Evolutionary conservation across 2,797 vertebrate genomes (phyloP), one percentile per base, ranked within the genome.

Genomic region (Argya squamiceps): DNA sequence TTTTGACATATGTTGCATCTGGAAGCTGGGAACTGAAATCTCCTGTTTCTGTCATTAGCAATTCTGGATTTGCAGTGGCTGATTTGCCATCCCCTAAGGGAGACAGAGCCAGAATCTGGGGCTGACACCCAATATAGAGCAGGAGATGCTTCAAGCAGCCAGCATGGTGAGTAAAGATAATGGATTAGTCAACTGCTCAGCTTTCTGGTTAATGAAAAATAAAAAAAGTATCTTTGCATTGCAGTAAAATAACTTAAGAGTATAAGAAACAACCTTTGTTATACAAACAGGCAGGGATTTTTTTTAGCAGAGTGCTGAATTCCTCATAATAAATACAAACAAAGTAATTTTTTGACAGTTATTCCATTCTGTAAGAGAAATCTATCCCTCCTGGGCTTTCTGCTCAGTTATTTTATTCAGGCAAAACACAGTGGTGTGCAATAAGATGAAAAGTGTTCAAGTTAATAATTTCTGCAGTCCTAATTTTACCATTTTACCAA

Each of bases 1-100:
- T 98, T 96, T 96, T 98, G 97, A 98, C 89, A 89, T 91, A 83
- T 62, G 64, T 84, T 83, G 23, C 60, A 55, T 94, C 97, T 95
- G 93, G 97, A 93, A 97, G 41, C 36, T 84, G 16, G 26, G 93
- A 97, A 94, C 97, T 88, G 56, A 79, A 96, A 96, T 96, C 69
- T 41, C 43, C 92, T 47, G 22, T 75, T 94, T 69, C 37, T 82
- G 80, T 90, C 82, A 46, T 46, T 82, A 93, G 94, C 96, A 97
- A 91, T 97, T 98, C 44, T 26, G 96, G 96, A 92, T 69, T 95
- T 96, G 83, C 92, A 34, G 41, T 94, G 84, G 67, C 79, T 87
- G 84, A 92, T 91, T 84, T 65, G 27, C 93, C 44, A 26, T n/a
- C 93, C 94, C 93, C 94, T 70, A 47, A 92, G 96, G 95, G 84